These are phyloP conservation scores for Hylia prasina DNA, from an alignment of 2,113 vertebrate species.

Conservation along the genomic window DNA sequence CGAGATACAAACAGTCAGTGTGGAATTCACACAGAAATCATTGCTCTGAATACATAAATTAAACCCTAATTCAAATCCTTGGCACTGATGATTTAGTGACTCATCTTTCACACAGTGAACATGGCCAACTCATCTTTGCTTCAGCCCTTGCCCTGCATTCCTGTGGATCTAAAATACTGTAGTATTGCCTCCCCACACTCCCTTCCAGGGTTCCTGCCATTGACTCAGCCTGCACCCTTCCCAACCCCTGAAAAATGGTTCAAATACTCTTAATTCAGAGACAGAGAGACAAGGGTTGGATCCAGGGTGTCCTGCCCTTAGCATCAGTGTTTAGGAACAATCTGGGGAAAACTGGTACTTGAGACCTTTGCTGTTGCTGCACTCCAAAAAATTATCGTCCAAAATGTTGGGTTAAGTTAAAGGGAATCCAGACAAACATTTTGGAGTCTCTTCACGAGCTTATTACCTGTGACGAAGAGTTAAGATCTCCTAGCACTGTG, in stretches of 20 bases:
- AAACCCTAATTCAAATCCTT: background rate
- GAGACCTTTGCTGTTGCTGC: background rate
- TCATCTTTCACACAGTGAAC: too few relatives aligned
- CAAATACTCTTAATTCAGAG: background rate
- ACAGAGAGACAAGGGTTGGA: background rate
- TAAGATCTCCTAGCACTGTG: background rate
- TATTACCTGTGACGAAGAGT: background rate
- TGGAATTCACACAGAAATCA: background rate
- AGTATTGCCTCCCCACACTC: too few relatives aligned
- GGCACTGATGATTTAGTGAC: background rate
- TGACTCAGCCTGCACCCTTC: background rate
- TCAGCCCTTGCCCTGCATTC: background rate
- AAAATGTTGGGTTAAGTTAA: background rate
- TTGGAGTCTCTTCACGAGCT: background rate
- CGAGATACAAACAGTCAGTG: background rate
- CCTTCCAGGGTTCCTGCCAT: background rate
- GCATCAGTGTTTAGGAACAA: background rate
- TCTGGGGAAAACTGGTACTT: background rate
- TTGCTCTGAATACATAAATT: background rate
- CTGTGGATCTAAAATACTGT: background rate
- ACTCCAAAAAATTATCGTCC: background rate
- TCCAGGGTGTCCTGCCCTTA: background rate
- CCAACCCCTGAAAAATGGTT: background rate
- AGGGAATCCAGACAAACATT: background rate
- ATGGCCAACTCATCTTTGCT: background rate